phyloP scores from a whole-genome alignment of 2,888 invertebrate species.

The Priocnemis perturbator region DNA sequence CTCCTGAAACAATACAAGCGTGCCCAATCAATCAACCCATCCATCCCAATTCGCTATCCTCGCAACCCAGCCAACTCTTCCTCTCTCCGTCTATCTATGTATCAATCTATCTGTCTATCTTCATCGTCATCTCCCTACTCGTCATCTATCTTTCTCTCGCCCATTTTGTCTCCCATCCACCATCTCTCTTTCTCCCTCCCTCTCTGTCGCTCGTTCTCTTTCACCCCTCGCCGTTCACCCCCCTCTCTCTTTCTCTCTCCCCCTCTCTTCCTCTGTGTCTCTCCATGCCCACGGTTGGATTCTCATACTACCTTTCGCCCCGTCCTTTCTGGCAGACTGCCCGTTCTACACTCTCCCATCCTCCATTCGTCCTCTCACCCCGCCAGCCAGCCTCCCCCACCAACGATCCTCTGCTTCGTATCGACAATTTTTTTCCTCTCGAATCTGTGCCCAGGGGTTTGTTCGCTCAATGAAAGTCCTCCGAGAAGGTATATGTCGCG shows the following conservation, averaged over 20 bases:
- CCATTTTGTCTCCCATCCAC: conserved; percentile 34
- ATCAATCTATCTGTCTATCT: conserved; percentile 23
- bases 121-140: background rate
- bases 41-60: conserved; percentile 62
- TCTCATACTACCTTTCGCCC: conserved; percentile 53
- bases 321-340: conserved; percentile 58
- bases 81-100: conserved; percentile 41
- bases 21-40: conserved; percentile 73
- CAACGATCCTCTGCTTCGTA: conserved; percentile 50
- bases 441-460: conserved; percentile 55
- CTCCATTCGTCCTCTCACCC: conserved; percentile 17
- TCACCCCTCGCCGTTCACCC: conserved; percentile 32
- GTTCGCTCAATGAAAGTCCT: conserved; percentile 68
- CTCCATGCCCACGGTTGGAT: conserved; percentile 44
- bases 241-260: conserved; percentile 21
- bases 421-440: conserved; percentile 55
- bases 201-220: conserved; percentile 15
- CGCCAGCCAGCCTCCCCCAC: conserved; percentile 36
- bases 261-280: conserved; percentile 18
- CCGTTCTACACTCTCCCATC: conserved; percentile 40
- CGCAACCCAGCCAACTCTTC: conserved; percentile 50
- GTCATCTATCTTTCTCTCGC: conserved; percentile 9
- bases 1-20: conserved; percentile 74
- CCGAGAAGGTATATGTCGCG: conserved; percentile 47
- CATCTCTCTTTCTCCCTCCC: conserved; percentile 22